A percentile compares a stretch with the other conserved stretches of the same genome.
phyloP scores from a whole-genome alignment of 2,113 vertebrate species.

The Cryptoleucopteryx plumbea region DNA sequence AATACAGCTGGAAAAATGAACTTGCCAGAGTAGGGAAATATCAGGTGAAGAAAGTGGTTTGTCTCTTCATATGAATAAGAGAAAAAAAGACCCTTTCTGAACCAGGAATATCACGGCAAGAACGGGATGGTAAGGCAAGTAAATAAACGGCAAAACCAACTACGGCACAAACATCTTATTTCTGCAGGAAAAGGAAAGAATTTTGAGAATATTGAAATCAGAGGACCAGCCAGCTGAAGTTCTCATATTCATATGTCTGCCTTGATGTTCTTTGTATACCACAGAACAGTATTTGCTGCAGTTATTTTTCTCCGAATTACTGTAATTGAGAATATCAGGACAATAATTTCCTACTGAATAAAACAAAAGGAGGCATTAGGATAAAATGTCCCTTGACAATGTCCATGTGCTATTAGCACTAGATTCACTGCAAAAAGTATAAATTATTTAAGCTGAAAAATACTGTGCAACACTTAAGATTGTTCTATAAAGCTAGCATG shows the following conservation, averaged over 20 bases:
- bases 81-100: background rate
- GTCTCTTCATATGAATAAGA: background rate
- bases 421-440: background rate
- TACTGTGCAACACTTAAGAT: background rate
- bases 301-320: constrained; percentile 18
- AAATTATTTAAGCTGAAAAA: constrained; percentile 37
- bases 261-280: background rate
- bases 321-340: constrained; percentile 15
- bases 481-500: background rate
- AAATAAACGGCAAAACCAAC: background rate
- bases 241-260: background rate
- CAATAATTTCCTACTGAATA: constrained; percentile 36
- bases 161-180: background rate
- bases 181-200: background rate
- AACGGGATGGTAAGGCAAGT: background rate
- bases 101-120: background rate
- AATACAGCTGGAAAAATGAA: background rate
- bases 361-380: constrained; percentile 39
- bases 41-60: background rate
- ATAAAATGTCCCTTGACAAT: constrained; percentile 19
- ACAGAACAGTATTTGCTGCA: background rate
- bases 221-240: background rate
- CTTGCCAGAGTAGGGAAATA: background rate
- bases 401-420: background rate
- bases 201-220: background rate